Evolutionary conservation across 2,113 vertebrate species (phyloP).

Genomic region (Aptenodytes forsteri): DNA sequence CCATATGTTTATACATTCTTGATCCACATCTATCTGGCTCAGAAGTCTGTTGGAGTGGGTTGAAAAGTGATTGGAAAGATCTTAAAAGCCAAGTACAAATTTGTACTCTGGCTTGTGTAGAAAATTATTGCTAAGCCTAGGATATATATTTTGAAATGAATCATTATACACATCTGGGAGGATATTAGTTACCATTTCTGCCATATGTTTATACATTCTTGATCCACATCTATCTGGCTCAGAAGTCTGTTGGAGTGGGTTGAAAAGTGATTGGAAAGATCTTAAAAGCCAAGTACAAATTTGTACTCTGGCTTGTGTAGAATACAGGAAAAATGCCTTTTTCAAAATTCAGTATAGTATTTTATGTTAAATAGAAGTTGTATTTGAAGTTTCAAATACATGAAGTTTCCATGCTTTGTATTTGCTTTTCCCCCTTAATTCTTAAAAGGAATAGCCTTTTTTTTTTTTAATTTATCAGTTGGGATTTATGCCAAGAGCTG

Average conservation of each 20-base stretch:
- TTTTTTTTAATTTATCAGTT: neutral
- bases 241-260: neutral
- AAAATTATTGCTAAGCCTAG: too few relatives aligned
- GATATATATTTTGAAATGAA: neutral
- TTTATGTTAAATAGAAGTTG: neutral
- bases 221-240: slow-evolving; percentile 4
- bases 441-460: neutral
- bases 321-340: neutral
- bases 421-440: neutral
- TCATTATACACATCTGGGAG: neutral
- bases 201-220: slow-evolving; percentile 23
- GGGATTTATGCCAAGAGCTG: neutral
- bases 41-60: neutral
- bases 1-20: slow-evolving; percentile 24
- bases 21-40: slow-evolving; percentile 5
- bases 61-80: neutral
- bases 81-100: neutral
- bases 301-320: neutral
- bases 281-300: neutral
- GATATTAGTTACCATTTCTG: neutral
- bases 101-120: neutral
- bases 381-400: neutral
- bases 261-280: neutral
- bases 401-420: neutral
- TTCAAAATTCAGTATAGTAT: neutral